A percentile compares a stretch with the other conserved stretches of the same genome.
phyloP scores from a whole-genome alignment of 1,140 invertebrate species.

The honey bee (Apis mellifera) region DNA sequence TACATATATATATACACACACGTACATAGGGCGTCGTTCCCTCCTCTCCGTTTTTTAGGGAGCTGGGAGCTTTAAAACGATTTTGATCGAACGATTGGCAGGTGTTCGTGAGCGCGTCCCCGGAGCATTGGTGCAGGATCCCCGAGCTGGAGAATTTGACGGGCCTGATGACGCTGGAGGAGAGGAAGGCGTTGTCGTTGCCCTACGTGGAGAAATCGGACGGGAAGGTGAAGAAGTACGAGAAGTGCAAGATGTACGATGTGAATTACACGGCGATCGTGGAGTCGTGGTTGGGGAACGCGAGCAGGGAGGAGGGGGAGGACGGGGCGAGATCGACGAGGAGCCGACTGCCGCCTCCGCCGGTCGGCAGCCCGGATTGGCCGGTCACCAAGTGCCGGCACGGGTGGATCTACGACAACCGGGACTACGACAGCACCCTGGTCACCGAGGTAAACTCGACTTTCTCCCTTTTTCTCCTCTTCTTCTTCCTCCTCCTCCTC shows the following conservation, averaged over 20 bases:
- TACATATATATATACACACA: no score
- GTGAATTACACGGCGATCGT: slow-evolving; percentile 80
- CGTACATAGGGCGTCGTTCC: no score
- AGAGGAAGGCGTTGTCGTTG: slow-evolving; percentile 82
- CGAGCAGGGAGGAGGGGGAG: slow-evolving; percentile 27
- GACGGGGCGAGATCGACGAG: slow-evolving; percentile 31
- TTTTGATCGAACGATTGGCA: slow-evolving; percentile 64
- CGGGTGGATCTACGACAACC: slow-evolving; percentile 82
- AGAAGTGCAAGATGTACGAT: slow-evolving; percentile 81
- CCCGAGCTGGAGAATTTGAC: slow-evolving; percentile 82
- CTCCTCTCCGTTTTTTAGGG: background rate
- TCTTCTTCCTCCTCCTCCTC: background rate
- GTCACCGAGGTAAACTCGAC: slow-evolving; percentile 83
- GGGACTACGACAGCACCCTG: slow-evolving; percentile 82
- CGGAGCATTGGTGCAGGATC: slow-evolving; percentile 87
- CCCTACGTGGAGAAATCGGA: slow-evolving; percentile 78
- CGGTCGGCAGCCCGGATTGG: slow-evolving; percentile 73
- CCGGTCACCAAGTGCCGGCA: slow-evolving; percentile 77
- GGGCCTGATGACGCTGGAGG: slow-evolving; percentile 80
- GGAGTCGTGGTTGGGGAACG: slow-evolving; percentile 71
- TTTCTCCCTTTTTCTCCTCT: slow-evolving; percentile 59
- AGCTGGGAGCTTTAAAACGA: background rate
- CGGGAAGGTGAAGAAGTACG: slow-evolving; percentile 77
- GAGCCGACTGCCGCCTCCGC: slow-evolving; percentile 67
- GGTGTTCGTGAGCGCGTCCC: slow-evolving; percentile 87